Evolutionary conservation across 2,888 invertebrate species (phyloP).

Genomic region (Nomada hirtipes): DNA sequence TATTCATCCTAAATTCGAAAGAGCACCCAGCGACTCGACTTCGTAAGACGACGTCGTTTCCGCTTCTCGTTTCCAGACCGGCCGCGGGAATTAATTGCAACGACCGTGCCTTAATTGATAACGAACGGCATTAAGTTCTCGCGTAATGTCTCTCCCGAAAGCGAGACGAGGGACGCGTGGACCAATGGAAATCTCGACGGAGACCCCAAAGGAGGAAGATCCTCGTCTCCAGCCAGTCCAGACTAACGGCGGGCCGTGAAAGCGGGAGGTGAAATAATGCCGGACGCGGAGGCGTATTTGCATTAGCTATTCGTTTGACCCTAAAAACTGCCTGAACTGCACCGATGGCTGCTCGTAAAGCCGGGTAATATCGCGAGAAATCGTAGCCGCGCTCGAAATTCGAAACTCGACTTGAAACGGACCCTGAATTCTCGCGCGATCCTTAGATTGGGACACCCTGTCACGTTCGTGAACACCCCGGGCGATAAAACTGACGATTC

Average conservation of each 20-base stretch:
- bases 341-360: conserved; percentile 70
- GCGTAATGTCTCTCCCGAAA: conserved; percentile 63
- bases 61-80: conserved; percentile 78
- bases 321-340: conserved; percentile 72
- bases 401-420: conserved; percentile 42
- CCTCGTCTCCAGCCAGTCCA: conserved; percentile 63
- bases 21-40: conserved; percentile 9
- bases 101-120: conserved; percentile 80
- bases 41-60: conserved; percentile 74
- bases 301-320: conserved; percentile 75
- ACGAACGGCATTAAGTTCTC: conserved; percentile 79
- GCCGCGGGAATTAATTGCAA: conserved; percentile 79
- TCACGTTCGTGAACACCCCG: not conserved
- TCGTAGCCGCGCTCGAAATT: conserved; percentile 62
- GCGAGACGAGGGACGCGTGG: conserved; percentile 43
- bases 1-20: conserved; percentile 40
- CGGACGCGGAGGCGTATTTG: conserved; percentile 66
- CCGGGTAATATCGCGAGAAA: conserved; percentile 57
- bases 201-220: conserved; percentile 15
- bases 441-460: not conserved
- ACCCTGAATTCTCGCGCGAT: conserved; percentile 16
- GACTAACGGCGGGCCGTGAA: conserved; percentile 57
- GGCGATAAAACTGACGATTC: not conserved
- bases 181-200: conserved; percentile 32
- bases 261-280: conserved; percentile 67